Percentiles rank a stretch among this genome's conserved stretches.
Evolutionary conservation across 1,140 invertebrate species (phyloP).

Genomic region (Helicoverpa armigera): DNA sequence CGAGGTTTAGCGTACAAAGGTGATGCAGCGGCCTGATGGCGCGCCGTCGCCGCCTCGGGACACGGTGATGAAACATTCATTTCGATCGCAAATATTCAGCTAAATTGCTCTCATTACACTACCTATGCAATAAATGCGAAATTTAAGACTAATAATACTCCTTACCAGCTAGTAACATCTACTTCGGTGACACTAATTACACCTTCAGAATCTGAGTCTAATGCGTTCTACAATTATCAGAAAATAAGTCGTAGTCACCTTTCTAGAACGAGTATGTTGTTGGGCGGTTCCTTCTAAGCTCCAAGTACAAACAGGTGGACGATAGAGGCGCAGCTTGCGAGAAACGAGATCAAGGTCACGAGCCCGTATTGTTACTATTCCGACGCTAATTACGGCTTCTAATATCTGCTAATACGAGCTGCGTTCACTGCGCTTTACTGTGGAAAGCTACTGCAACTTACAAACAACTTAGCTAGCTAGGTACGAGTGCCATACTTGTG

Average conservation of each 20-base stretch:
- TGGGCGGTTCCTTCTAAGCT: conserved; percentile 56
- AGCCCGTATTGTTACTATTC: conserved; percentile 71
- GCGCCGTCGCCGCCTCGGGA: not conserved
- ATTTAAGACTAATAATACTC: conserved; percentile 44
- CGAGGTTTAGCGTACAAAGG: not conserved
- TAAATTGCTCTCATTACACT: conserved; percentile 57
- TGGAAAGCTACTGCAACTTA: not conserved
- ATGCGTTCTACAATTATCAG: conserved; percentile 33
- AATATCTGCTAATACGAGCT: conserved; percentile 58
- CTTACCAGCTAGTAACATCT: conserved; percentile 1
- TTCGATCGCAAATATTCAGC: conserved; percentile 53
- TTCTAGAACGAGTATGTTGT: conserved; percentile 49
- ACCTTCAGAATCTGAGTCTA: not conserved
- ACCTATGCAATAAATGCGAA: conserved; percentile 37
- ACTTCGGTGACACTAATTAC: conserved; percentile 50
- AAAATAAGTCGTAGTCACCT: conserved; percentile 37
- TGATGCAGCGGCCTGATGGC: not conserved
- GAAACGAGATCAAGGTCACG: conserved; percentile 77
- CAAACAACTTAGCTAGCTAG: not conserved
- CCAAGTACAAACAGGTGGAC: conserved; percentile 66
- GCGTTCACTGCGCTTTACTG: conserved; percentile 22
- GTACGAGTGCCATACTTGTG: not conserved
- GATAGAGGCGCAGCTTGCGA: conserved; percentile 53
- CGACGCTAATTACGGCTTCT: conserved; percentile 68
- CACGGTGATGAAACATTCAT: conserved; percentile 56